phyloP scores from a whole-genome alignment of 2,888 invertebrate genomes.

The Macrophya annulata region DNA sequence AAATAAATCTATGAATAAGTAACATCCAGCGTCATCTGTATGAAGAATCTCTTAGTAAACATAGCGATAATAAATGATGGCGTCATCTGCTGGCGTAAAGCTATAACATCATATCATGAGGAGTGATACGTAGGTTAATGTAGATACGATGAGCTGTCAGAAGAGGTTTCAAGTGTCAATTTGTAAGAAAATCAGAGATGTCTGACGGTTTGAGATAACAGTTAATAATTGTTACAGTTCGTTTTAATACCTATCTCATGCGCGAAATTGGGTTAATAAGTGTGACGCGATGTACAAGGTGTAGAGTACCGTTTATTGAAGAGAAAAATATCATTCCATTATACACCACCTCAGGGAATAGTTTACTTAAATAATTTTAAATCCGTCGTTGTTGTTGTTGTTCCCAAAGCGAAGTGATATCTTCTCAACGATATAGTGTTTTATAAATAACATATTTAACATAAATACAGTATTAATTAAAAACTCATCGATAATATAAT shows the following conservation, averaged over 20 bases:
- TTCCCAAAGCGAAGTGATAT: background rate
- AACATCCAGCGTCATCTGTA: constrained; percentile 8
- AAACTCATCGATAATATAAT: background rate
- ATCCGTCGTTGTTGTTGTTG: background rate
- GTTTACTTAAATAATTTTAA: background rate
- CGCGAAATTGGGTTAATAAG: background rate
- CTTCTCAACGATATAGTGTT: background rate
- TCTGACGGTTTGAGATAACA: constrained; percentile 35
- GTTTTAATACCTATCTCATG: background rate
- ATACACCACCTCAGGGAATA: background rate
- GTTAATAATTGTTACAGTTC: constrained; percentile 26
- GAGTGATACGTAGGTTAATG: background rate
- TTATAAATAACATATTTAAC: background rate
- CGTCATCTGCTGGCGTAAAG: background rate
- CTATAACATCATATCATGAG: background rate
- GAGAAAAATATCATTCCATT: background rate
- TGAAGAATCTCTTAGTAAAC: background rate
- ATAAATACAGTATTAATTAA: too few relatives aligned
- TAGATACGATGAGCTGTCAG: constrained; percentile 19
- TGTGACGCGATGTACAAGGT: background rate
- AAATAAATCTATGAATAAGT: background rate
- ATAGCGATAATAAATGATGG: background rate
- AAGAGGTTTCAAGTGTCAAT: constrained; percentile 21
- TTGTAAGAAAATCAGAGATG: background rate
- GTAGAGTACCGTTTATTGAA: background rate